Conservation (phyloP, 2,113 vertebrate genomes). For the Oncorhynchus masou region DNA sequence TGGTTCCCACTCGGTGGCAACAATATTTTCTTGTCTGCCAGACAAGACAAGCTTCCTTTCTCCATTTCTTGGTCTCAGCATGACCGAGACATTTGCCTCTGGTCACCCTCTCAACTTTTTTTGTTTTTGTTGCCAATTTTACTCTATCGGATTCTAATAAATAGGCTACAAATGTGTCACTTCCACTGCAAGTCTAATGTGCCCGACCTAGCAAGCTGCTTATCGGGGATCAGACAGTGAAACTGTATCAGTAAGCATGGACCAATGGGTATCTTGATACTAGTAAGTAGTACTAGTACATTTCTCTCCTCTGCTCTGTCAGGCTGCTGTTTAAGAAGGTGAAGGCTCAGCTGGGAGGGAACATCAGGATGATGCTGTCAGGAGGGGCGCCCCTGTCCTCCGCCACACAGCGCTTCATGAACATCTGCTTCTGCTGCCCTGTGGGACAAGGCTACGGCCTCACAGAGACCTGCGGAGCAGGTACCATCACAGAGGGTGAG, state of each 20-base stretch:
- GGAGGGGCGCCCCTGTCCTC: constrained; percentile 92
- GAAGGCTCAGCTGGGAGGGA: constrained; percentile 87
- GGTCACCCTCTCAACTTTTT: not conserved
- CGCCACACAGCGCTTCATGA: constrained; percentile 94
- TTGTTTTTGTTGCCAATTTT: too few species aligned
- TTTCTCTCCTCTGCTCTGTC: not conserved
- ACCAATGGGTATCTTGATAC: too few species aligned
- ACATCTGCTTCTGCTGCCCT: constrained; percentile 96
- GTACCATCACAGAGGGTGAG: constrained; percentile 92
- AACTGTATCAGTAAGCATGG: not conserved
- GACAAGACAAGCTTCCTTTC: not conserved
- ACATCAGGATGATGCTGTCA: constrained; percentile 90
- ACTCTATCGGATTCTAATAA: too few species aligned
- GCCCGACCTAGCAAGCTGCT: too few species aligned
- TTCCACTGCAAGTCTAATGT: not conserved
- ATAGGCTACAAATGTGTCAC: too few species aligned
- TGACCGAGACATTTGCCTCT: not conserved
- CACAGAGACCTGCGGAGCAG: constrained; percentile 94
- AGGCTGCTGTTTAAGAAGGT: constrained; percentile 92
- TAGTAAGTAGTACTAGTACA: too few species aligned
- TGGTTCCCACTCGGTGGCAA: not conserved
- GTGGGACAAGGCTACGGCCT: constrained; percentile 94
- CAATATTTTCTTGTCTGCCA: not conserved
- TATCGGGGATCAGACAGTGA: not conserved
- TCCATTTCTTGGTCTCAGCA: not conserved